phyloP scores from a whole-genome alignment of 1,140 invertebrate species.

The Drosophila malerkotliana region DNA sequence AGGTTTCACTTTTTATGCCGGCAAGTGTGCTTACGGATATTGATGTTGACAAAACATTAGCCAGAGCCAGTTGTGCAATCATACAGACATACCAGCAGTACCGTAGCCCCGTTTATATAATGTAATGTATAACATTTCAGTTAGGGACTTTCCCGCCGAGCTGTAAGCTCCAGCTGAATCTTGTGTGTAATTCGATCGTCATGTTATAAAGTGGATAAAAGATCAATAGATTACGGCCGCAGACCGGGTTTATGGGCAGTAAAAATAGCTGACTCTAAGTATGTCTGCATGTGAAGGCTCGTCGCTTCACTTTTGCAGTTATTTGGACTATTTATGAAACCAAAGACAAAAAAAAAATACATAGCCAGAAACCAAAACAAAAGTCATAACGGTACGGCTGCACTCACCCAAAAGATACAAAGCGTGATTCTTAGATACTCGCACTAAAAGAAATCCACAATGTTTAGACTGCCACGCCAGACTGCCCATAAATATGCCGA shows the following conservation, averaged over 20 bases:
- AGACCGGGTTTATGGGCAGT: conserved; percentile 23
- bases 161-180: background rate
- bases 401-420: conserved; percentile 7
- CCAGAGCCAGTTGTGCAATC: conserved; percentile 32
- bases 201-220: conserved; percentile 15
- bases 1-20: conserved; percentile 11
- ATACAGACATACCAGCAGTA: conserved; percentile 9
- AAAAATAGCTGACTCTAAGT: conserved; percentile 23
- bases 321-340: conserved; percentile 60
- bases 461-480: conserved; percentile 19
- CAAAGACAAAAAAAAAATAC: conserved; percentile 29
- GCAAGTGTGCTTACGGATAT: conserved; percentile 29
- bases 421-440: conserved; percentile 4
- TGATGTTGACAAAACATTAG: conserved; percentile 7
- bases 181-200: conserved; percentile 30
- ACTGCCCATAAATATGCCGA: conserved; percentile 62
- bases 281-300: conserved; percentile 19
- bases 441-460: conserved; percentile 8
- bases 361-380: conserved; percentile 41
- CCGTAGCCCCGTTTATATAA: background rate
- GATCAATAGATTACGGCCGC: conserved; percentile 43
- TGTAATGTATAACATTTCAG: background rate
- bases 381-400: conserved; percentile 58
- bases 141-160: background rate
- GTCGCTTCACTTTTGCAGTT: conserved; percentile 55